Percentiles rank a stretch among this genome's conserved stretches.
Evolutionary conservation across 2,113 vertebrate species (phyloP).

Genomic region (Picathartes gymnocephalus): DNA sequence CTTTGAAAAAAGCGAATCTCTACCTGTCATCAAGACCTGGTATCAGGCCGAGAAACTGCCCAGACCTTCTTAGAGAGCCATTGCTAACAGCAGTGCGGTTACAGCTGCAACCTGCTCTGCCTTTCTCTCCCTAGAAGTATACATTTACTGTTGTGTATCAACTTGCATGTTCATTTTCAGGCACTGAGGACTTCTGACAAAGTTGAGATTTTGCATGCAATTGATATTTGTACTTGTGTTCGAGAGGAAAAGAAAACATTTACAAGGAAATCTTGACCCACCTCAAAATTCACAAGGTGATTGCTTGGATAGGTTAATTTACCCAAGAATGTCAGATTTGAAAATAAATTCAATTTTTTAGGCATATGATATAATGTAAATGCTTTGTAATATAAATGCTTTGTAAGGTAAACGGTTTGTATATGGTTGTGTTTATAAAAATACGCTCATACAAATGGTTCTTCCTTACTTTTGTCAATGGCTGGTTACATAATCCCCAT

Average conservation of each 20-base stretch:
- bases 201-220: not conserved
- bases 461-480: not conserved
- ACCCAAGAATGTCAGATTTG: not conserved
- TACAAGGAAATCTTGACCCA: not conserved
- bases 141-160: not conserved
- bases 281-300: not conserved
- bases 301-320: not conserved
- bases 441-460: not conserved
- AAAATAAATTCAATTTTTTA: not conserved
- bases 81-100: accelerated
- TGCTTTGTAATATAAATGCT: not conserved
- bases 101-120: accelerated
- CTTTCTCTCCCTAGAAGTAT: not conserved
- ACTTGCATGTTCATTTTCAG: not conserved
- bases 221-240: not conserved
- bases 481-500: not conserved
- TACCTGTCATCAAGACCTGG: not conserved
- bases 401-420: not conserved
- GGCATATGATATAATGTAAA: not conserved
- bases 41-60: not conserved
- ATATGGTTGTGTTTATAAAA: not conserved
- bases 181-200: not conserved
- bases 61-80: not conserved
- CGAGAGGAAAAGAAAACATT: not conserved
- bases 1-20: not conserved